Evolutionary conservation across 2,797 vertebrate species (phyloP).

Genomic region (Anguilla anguilla): DNA sequence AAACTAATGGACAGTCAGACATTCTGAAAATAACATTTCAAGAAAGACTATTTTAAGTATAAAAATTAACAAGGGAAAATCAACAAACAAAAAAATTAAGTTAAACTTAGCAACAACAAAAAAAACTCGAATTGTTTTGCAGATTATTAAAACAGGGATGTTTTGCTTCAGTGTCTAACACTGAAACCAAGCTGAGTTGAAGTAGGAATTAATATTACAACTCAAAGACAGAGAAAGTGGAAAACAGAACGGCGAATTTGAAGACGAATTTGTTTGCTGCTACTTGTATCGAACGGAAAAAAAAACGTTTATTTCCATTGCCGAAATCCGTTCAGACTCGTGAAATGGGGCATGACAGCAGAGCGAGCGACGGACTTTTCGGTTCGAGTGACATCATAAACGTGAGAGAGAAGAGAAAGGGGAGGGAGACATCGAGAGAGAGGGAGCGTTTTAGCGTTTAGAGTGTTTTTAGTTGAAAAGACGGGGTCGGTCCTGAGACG

Average conservation of each 20-base stretch:
- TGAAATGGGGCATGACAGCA: not conserved
- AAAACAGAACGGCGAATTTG: not conserved
- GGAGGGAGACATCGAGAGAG: conserved; percentile 41
- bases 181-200: not conserved
- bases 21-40: not conserved
- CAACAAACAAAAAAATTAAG: not conserved
- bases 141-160: not conserved
- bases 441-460: conserved; percentile 42
- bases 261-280: not conserved
- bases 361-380: not conserved
- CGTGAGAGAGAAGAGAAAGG: conserved; percentile 20
- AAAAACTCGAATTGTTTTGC: not conserved
- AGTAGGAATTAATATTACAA: not conserved
- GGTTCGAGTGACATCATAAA: conserved; percentile 56
- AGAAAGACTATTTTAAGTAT: not conserved
- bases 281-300: not conserved
- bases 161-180: not conserved
- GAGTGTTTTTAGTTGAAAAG: conserved; percentile 70
- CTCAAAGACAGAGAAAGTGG: not conserved
- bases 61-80: not conserved
- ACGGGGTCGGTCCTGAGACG: conserved; percentile 77
- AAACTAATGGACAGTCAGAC: not conserved
- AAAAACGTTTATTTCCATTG: not conserved
- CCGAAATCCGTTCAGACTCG: not conserved
- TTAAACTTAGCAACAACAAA: not conserved